These are phyloP conservation scores for Hyaena hyaena DNA, from an alignment of 2,113 vertebrate species.

Conservation along the genomic window DNA sequence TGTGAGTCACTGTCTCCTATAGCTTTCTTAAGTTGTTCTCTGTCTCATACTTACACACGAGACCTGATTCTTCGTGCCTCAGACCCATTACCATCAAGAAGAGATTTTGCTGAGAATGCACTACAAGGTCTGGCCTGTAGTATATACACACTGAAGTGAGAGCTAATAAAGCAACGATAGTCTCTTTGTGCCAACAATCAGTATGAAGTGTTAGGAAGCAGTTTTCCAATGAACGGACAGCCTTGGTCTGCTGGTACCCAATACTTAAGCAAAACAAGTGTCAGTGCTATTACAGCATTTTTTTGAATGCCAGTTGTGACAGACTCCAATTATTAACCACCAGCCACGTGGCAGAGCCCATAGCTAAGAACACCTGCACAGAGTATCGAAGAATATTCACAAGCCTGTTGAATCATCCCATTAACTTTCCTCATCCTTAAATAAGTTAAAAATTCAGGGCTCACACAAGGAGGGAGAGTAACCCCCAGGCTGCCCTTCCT, in stretches of 20 bases:
- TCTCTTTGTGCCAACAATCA: not conserved
- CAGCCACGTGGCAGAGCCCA: not conserved
- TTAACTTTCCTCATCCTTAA: not conserved
- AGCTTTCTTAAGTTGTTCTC: not conserved
- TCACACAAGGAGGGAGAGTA: not conserved
- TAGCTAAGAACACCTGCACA: not conserved
- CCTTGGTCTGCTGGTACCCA: not conserved
- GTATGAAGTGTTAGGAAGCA: not conserved
- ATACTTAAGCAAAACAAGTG: not conserved
- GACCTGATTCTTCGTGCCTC: not conserved
- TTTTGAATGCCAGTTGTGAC: not conserved
- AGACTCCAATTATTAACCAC: not conserved
- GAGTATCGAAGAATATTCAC: not conserved
- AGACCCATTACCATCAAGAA: not conserved
- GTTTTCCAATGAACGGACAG: not conserved
- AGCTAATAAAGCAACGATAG: not conserved
- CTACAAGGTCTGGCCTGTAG: not conserved
- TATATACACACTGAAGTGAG: accelerated
- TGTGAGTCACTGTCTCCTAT: not conserved
- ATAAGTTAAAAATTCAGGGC: not conserved
- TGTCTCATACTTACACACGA: not conserved
- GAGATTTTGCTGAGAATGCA: not conserved
- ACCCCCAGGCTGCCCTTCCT: not conserved
- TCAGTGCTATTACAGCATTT: not conserved
- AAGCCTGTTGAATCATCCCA: not conserved